Base-by-base conservation (phyloP, 2,113 vertebrate species). In the Lepus americanus region DNA sequence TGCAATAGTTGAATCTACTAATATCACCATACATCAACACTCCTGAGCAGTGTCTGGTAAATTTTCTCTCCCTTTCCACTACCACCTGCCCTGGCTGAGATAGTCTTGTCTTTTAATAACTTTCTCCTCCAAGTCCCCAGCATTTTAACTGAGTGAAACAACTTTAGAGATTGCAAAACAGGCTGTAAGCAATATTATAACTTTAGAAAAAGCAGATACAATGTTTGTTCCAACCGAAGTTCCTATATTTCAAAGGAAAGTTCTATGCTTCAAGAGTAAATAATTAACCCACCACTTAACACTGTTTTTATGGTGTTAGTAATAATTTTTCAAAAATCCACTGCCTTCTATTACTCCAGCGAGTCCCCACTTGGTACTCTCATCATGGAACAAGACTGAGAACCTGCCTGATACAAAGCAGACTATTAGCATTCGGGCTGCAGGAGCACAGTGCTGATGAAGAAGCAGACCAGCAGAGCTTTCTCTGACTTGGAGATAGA, bases 401-500 rank as follows among this genome's bases (percentile, higher is more conserved):
- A 95, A 90, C 44, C 12, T 27, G 22, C 22, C 31, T 29, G 36
- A 39, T 64, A 73, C 55, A 63, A 78, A 95, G 79, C 2, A 82
- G 27, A 73, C 1, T 14, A 39, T 36, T 20, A 55, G 16, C 31
- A 51, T 59, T 72, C 77, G 29, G 27, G 67, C 66, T 44, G 22
- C 8, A 16, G 87, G 33, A 76, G 13, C 23, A 29, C 9, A 10
- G 11, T 33, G 49, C 33, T 67, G 36, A 70, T 27, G 12, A 72
- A 12, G n/a, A 69, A 51, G 44, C 3, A 27, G 17, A 44, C 11
- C 39, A 10, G 19, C 29, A n/a, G 16, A n/a, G 16, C 76, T 66
- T 83, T 39, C 29, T 73, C 39, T 66, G 39, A 94, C 36, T 89
- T 20, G 69, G 29, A 91, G 86, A 70, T 90, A n/a, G 7, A 80